Conservation (phyloP, 2,113 vertebrate genomes). For the Lagopus leucura region DNA sequence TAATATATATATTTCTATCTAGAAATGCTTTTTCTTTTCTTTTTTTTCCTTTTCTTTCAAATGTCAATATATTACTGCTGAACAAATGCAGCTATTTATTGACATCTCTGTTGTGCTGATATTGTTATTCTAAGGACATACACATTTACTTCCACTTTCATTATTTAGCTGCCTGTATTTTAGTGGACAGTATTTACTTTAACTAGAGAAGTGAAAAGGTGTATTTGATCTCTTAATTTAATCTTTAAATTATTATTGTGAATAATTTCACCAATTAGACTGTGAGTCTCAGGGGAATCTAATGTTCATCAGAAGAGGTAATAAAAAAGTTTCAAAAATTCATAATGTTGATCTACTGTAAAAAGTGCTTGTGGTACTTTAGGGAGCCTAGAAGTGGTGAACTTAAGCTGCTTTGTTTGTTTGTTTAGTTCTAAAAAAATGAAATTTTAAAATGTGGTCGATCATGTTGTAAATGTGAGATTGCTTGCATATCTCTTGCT, state of each 20-base stretch:
- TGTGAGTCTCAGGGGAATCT: background rate
- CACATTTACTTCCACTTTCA: background rate
- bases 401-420: background rate
- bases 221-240: background rate
- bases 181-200: background rate
- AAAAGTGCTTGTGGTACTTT: background rate
- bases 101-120: background rate
- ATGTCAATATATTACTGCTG: background rate
- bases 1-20: background rate
- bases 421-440: background rate
- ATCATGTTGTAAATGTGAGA: background rate
- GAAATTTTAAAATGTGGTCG: background rate
- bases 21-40: background rate
- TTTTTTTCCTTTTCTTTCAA: background rate
- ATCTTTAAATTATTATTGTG: background rate
- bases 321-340: background rate
- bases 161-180: background rate
- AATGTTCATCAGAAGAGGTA: background rate
- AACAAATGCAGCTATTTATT: background rate
- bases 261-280: background rate
- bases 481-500: fast-evolving
- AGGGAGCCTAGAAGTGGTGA: background rate
- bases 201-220: background rate
- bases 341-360: background rate
- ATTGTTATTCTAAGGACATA: background rate